Base-by-base conservation (phyloP, 2,888 invertebrate genomes). In the Drosophila quinaria region DNA sequence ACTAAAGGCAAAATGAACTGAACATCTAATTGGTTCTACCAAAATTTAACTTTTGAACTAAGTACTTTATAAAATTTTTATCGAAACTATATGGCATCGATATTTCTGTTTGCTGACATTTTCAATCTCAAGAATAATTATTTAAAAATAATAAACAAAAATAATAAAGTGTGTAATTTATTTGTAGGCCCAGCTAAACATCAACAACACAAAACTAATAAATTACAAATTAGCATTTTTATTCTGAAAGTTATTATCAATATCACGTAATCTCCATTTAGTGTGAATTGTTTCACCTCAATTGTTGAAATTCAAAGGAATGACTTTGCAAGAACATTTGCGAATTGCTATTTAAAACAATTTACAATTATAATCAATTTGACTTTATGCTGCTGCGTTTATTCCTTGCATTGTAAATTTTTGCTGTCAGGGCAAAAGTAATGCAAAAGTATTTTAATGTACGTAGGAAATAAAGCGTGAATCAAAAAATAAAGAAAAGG, bases 361-460 rank as follows among this genome's bases (percentile, higher is more conserved):
- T 89, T 84, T 87, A 81, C 87, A 84, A 89, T 89, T 84, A 83
- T 78, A 88, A 84, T 89, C 81, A 84, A 84, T 84, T 84, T 80
- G 64, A 63, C 54, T 65, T 71, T 81, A 68, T 54, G 55, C 61
- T 59, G 37, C 51, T 54, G 22, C 41, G 15, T 69, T 55, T 46
- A 17, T n/a, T 37, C 4, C 74, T 81, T 78, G 75, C 73, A 75
- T 52, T 86, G 75, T 70, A 80, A 86, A 84, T 83, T 80, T 59
- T 60, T 75, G 52, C 55, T 31, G 65, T 55, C 69, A 61, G n/a
- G 15, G 42, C 41, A 47, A 63, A 76, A 80, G 49, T 58, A 70
- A 86, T 49, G 66, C 66, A 55, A 60, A 84, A 89, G 81, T 70
- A 84, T 87, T 89, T 89, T 66, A 71, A 83, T 73, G 76, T 66